phyloP scores from a whole-genome alignment of 2,797 vertebrate species.

The Acestrorhynchus altus region DNA sequence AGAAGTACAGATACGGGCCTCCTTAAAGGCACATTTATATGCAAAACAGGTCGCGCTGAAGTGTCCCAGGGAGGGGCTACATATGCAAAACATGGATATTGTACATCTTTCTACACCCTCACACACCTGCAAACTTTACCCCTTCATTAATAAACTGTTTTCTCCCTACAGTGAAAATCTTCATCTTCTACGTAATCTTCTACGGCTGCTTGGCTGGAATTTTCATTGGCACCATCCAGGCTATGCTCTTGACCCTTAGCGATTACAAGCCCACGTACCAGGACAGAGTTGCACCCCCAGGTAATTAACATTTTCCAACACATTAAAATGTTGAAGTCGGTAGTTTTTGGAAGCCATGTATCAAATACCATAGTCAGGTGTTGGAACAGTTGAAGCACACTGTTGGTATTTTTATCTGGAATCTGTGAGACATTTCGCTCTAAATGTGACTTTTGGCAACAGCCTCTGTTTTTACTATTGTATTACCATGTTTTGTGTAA shows the following conservation, averaged over 20 bases:
- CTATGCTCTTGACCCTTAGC: conserved; percentile 91
- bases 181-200: conserved; percentile 95
- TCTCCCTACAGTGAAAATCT: conserved; percentile 90
- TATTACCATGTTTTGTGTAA: background rate
- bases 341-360: background rate
- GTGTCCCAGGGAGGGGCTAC: background rate
- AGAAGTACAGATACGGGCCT: too few relatives aligned
- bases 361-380: background rate
- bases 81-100: background rate
- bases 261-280: conserved; percentile 94
- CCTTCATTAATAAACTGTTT: background rate
- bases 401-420: conserved; percentile 3
- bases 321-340: background rate
- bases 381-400: background rate
- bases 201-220: conserved; percentile 98
- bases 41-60: background rate
- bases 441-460: background rate
- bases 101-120: too few relatives aligned
- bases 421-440: background rate
- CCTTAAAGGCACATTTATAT: background rate
- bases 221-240: conserved; percentile 98
- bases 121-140: too few relatives aligned
- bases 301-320: conserved; percentile 72
- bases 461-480: background rate
- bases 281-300: conserved; percentile 98